Conservation (phyloP, 2,113 vertebrate species). For the Neopipo cinnamomea region DNA sequence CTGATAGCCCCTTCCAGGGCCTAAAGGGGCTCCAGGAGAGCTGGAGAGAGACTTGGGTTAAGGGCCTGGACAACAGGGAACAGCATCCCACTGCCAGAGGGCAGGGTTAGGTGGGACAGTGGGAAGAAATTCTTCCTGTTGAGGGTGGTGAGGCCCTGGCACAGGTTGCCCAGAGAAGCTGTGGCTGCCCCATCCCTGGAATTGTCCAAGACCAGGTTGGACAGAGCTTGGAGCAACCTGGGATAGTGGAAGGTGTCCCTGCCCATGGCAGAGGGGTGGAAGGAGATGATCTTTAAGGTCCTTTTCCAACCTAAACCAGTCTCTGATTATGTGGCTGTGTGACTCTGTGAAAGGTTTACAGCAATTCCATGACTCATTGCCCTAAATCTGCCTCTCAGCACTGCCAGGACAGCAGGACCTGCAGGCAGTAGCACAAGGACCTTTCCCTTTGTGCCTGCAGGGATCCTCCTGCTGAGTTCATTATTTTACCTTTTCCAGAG, state of each 20-base stretch:
- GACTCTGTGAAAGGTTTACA: background rate
- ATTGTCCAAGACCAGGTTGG: background rate
- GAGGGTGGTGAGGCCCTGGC: background rate
- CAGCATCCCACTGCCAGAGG: background rate
- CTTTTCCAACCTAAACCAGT: background rate
- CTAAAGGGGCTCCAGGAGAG: background rate
- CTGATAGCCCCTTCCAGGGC: background rate
- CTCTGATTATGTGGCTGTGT: background rate
- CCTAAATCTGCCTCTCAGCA: background rate
- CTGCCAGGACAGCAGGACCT: background rate
- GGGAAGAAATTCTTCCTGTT: background rate
- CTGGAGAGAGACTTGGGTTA: background rate
- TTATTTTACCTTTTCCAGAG: background rate
- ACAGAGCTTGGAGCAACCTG: background rate
- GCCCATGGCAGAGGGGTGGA: background rate
- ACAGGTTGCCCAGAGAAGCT: background rate
- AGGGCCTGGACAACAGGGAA: background rate
- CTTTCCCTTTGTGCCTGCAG: background rate
- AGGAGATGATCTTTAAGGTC: background rate
- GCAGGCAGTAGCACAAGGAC: background rate
- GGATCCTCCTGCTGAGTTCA: background rate
- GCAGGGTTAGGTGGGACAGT: background rate
- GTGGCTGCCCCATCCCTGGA: background rate
- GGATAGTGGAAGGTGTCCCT: background rate
- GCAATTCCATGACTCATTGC: accelerated